Base-by-base conservation (phyloP, 2,797 vertebrate species). In the Taeniopygia guttata region DNA sequence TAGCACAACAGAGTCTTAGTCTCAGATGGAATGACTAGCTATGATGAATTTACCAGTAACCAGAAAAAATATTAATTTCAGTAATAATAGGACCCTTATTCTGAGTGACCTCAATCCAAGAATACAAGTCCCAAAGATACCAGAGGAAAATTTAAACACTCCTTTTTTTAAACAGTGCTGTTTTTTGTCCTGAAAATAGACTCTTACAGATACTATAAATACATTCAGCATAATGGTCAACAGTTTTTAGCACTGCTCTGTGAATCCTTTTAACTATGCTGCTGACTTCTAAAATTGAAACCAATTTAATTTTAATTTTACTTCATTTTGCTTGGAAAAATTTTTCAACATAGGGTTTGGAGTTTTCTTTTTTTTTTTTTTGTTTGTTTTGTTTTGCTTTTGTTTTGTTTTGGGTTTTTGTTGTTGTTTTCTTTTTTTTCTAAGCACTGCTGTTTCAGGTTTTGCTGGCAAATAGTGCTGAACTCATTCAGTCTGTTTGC, bases 401-500 rank as follows among this genome's bases (percentile, higher is more conserved):
- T n/a, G n/a, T n/a, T n/a, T n/a, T n/a, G n/a, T n/a, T n/a, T n/a
- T n/a, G n/a, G n/a, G n/a, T n/a, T n/a, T n/a, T n/a, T 14, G 10
- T 13, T 9, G 9, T 7, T 1, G 2, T 20, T 29, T 25, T 10
- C 3, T 2, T 6, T 5, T 42, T 51, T 23, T 16, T 16, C 13
- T 30, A 42, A 96, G 67, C 83, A 45, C 75, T 96, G 95, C 94
- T 94, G 79, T 96, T 95, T 96, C 96, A 97, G 93, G 75, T 97
- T 97, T 95, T 97, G 84, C 89, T 96, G 86, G 95, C 88, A 95
- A 97, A 97, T 96, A 96, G 40, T 88, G 90, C 90, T 96, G 89
- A 94, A 95, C 85, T 96, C 90, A 96, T 91, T 94, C 82, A 81
- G 45, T 76, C 80, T 97, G 63, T 90, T 97, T 96, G 96, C 96